Conservation (phyloP, 2,888 invertebrate genomes). For the Sarcophaga variegata region DNA sequence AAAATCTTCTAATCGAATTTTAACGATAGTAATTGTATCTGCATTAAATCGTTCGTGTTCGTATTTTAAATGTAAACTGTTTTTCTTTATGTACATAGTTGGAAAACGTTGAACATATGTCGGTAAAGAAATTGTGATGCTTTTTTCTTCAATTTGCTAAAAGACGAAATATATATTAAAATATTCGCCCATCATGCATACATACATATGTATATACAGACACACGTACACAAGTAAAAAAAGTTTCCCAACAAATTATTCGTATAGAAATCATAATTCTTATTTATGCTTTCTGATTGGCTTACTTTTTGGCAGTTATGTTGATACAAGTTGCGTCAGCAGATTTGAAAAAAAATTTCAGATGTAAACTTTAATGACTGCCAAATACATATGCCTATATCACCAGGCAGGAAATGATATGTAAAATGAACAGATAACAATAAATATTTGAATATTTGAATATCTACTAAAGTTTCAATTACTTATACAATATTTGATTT, state of each 20-base stretch:
- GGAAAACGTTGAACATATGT: constrained; percentile 30
- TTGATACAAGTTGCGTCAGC: neutral
- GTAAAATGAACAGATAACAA: too few relatives aligned
- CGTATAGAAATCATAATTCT: constrained; percentile 11
- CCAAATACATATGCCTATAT: too few relatives aligned
- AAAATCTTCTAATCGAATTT: constrained; percentile 37
- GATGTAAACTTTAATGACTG: too few relatives aligned
- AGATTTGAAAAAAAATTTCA: neutral
- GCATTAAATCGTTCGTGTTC: constrained; percentile 19
- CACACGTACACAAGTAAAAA: neutral
- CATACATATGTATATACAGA: neutral
- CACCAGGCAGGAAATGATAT: too few relatives aligned
- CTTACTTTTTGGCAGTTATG: too few relatives aligned
- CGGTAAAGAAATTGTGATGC: neutral
- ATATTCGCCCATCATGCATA: constrained; percentile 1
- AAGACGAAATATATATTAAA: neutral
- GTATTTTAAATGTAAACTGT: constrained; percentile 3
- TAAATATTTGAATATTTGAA: too few relatives aligned
- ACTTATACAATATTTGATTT: too few relatives aligned
- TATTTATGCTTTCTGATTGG: neutral
- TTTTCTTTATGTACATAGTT: neutral
- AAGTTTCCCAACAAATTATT: too few relatives aligned
- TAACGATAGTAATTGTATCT: constrained; percentile 26
- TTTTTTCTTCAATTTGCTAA: constrained; percentile 5
- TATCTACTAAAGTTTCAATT: too few relatives aligned